Evolutionary conservation across 2,113 vertebrate species (phyloP).

Genomic region (Perca schrenkii): DNA sequence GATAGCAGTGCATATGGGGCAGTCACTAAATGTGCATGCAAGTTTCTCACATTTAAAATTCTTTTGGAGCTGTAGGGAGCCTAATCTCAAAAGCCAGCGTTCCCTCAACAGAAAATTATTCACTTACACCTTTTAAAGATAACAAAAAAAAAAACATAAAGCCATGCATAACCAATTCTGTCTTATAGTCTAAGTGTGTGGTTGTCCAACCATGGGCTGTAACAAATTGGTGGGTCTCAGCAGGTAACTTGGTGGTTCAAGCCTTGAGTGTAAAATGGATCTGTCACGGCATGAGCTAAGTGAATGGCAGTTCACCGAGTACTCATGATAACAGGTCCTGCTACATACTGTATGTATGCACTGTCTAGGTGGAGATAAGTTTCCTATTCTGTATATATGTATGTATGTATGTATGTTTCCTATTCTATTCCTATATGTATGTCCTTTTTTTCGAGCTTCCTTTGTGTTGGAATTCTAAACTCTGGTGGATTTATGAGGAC

Average conservation of each 20-base stretch:
- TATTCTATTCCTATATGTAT: no score
- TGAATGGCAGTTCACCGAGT: conserved; percentile 10
- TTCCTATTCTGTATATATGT: neutral
- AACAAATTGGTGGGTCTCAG: conserved; percentile 44
- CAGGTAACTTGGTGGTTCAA: conserved; percentile 32
- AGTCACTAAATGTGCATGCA: conserved; percentile 27
- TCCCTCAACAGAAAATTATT: conserved; percentile 45
- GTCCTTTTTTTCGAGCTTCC: no score
- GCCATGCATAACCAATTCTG: conserved; percentile 33
- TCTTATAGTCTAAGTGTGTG: conserved; percentile 37
- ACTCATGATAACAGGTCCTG: neutral
- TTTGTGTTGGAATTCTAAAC: no score
- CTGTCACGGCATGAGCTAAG: neutral
- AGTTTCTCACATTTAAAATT: conserved; percentile 44
- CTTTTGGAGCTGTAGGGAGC: conserved; percentile 34
- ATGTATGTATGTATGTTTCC: neutral
- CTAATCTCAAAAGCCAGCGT: conserved; percentile 44
- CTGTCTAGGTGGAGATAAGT: neutral
- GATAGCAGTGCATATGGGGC: conserved; percentile 17
- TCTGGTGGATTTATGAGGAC: no score
- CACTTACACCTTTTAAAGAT: conserved; percentile 51
- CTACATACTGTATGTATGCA: neutral
- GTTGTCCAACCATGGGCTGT: conserved; percentile 46
- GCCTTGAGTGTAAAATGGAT: conserved; percentile 1
- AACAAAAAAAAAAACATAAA: conserved; percentile 17